These are phyloP conservation scores for Sclerurus mexicanus DNA, from an alignment of 2,113 vertebrate genomes.

Conservation along the genomic window DNA sequence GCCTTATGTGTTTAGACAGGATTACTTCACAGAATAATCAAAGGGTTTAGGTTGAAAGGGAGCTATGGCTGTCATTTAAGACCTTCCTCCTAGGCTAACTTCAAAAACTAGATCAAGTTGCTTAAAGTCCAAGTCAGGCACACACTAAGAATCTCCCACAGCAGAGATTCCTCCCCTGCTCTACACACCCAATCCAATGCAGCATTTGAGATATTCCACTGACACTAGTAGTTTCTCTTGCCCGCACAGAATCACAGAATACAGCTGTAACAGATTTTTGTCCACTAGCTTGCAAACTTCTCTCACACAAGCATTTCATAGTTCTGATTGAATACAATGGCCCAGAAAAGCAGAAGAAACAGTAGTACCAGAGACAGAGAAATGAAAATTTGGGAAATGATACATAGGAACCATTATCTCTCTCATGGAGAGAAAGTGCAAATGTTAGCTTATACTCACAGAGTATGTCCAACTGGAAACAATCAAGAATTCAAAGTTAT, in stretches of 20 bases:
- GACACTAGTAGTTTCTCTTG: not conserved
- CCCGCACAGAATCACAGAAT: not conserved
- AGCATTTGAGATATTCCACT: not conserved
- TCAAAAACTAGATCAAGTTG: not conserved
- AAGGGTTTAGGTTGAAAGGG: not conserved
- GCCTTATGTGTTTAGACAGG: not conserved
- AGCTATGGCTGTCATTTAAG: not conserved
- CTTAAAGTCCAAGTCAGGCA: not conserved
- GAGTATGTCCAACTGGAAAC: not conserved
- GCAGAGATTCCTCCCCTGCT: not conserved
- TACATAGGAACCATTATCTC: not conserved
- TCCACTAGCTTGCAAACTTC: not conserved
- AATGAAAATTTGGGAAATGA: not conserved
- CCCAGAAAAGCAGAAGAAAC: not conserved
- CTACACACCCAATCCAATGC: rapidly evolving
- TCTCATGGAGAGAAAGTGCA: not conserved
- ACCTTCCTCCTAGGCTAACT: not conserved
- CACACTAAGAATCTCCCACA: not conserved
- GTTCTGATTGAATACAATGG: not conserved
- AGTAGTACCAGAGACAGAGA: not conserved
- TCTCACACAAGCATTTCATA: not conserved
- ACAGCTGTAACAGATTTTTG: not conserved
- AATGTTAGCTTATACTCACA: not conserved
- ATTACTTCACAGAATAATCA: not conserved
- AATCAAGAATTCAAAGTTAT: not conserved